phyloP scores from a whole-genome alignment of 2,797 vertebrate genomes.

The Morelia viridis region DNA sequence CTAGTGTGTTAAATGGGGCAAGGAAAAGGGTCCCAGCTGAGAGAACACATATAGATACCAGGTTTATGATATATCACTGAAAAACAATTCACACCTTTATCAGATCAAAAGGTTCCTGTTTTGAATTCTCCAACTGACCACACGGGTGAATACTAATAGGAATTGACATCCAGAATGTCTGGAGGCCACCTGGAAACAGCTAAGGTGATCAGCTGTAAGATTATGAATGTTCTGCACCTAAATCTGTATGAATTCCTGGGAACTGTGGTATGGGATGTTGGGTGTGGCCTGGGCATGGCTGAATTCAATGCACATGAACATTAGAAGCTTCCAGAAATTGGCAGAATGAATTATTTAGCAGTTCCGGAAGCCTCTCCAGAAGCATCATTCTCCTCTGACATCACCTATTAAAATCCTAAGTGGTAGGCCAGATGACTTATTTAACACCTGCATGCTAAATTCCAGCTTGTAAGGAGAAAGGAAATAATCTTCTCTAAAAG shows the following conservation, averaged over 20 bases:
- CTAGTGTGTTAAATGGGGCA: slow-evolving; percentile 50
- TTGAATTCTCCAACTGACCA: not conserved
- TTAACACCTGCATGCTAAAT: not conserved
- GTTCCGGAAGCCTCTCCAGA: too few relatives aligned
- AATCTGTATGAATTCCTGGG: not conserved
- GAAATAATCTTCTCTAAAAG: not conserved
- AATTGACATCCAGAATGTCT: not conserved
- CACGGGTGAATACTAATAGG: not conserved
- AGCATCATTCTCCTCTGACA: not conserved
- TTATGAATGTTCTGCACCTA: not conserved
- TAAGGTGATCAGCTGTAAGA: not conserved
- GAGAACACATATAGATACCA: not conserved
- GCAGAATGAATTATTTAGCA: not conserved
- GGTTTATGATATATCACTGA: not conserved
- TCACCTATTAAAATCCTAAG: not conserved
- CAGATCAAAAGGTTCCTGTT: not conserved
- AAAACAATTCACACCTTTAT: not conserved
- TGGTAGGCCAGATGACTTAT: too few relatives aligned
- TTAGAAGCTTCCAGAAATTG: slow-evolving; percentile 53
- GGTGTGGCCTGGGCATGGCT: not conserved
- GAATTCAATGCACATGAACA: slow-evolving; percentile 51
- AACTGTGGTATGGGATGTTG: not conserved
- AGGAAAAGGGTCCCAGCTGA: slow-evolving; percentile 47
- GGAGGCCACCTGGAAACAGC: not conserved
- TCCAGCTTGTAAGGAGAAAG: too few relatives aligned